Evolutionary conservation across 2,888 invertebrate species (phyloP).

Genomic region (Palloptera scutellata): DNA sequence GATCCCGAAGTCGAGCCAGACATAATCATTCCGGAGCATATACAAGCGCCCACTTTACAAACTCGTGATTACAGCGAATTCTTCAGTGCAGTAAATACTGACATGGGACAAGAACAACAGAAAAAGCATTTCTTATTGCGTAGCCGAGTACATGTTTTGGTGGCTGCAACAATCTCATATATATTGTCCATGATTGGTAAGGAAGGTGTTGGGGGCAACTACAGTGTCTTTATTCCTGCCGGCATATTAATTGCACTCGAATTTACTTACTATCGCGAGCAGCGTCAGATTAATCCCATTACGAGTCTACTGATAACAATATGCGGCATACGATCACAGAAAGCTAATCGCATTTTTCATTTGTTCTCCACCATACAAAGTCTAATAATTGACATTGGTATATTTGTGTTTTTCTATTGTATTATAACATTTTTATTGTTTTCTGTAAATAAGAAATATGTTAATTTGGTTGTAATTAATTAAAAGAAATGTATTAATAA

Average conservation of each 20-base stretch:
- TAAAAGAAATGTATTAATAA: constrained; percentile 18
- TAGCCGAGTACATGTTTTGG: constrained; percentile 35
- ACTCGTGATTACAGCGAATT: constrained; percentile 3
- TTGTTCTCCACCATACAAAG: constrained; percentile 36
- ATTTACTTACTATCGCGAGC: constrained; percentile 37
- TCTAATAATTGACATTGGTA: constrained; percentile 37
- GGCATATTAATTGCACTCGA: constrained; percentile 36
- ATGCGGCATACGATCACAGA: constrained; percentile 31
- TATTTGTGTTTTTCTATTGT: constrained; percentile 40
- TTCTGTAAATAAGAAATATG: constrained; percentile 29
- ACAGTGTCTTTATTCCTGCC: constrained; percentile 36
- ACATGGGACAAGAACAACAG: not conserved
- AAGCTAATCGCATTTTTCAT: constrained; percentile 35
- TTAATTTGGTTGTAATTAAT: constrained; percentile 35
- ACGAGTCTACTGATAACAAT: constrained; percentile 34
- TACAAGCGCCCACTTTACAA: constrained; percentile 4
- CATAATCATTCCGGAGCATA: constrained; percentile 28
- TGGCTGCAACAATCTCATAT: constrained; percentile 35
- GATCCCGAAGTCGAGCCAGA: constrained; percentile 44
- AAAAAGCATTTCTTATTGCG: constrained; percentile 33
- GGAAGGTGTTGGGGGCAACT: constrained; percentile 29
- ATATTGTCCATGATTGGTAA: constrained; percentile 28
- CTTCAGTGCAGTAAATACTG: not conserved
- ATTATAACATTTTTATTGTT: constrained; percentile 31
- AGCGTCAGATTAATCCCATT: constrained; percentile 36